These are phyloP conservation scores for Periophthalmodon schlosseri DNA, from an alignment of 2,113 vertebrate genomes.

Conservation along the genomic window DNA sequence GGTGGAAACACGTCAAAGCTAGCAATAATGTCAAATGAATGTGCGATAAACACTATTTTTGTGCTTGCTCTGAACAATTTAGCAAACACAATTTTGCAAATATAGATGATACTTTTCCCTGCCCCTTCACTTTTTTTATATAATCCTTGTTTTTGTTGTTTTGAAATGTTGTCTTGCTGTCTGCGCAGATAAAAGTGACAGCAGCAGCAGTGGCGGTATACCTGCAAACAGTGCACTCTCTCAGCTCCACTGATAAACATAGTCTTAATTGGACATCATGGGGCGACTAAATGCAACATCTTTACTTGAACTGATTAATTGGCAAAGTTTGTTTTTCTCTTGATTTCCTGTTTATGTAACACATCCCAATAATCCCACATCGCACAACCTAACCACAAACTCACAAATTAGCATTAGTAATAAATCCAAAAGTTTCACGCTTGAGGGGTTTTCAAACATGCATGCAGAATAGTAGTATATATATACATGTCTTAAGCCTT, in stretches of 20 bases:
- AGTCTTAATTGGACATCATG: slow-evolving; percentile 70
- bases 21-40: slow-evolving; percentile 70
- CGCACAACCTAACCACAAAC: slow-evolving; percentile 50
- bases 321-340: slow-evolving; percentile 64
- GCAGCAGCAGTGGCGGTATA: slow-evolving; percentile 52
- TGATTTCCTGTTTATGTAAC: slow-evolving; percentile 49
- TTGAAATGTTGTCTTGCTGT: slow-evolving; percentile 67
- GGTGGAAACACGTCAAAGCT: slow-evolving; percentile 59
- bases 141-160: slow-evolving; percentile 64
- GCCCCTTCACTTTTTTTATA: slow-evolving; percentile 49
- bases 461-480: slow-evolving; percentile 25
- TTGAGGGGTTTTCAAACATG: slow-evolving; percentile 28
- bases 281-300: slow-evolving; percentile 59
- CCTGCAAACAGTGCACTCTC: slow-evolving; percentile 51
- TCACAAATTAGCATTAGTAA: slow-evolving; percentile 51
- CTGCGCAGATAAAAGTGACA: slow-evolving; percentile 59
- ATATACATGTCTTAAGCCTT: slow-evolving; percentile 49
- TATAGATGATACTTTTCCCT: slow-evolving; percentile 22
- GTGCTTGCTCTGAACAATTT: slow-evolving; percentile 58
- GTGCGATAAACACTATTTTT: slow-evolving; percentile 70
- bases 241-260: slow-evolving; percentile 62
- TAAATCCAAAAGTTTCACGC: slow-evolving; percentile 43
- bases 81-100: slow-evolving; percentile 63
- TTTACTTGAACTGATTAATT: slow-evolving; percentile 60
- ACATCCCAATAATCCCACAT: slow-evolving; percentile 14